phyloP scores from a whole-genome alignment of 2,113 vertebrate species.

The Narcine bancroftii region DNA sequence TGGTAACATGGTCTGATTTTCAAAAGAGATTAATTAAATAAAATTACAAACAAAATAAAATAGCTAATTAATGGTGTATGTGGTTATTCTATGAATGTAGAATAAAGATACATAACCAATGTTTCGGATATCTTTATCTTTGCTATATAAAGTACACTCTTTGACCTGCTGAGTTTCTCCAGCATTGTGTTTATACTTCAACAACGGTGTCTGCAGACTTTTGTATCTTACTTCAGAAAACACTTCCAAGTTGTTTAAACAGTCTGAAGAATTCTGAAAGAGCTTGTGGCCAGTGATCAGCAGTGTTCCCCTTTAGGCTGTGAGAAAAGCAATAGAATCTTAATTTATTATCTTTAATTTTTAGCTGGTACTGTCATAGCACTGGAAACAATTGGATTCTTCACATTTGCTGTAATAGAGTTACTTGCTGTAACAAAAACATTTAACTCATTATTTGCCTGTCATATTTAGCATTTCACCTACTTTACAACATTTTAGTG shows the following conservation, averaged over 20 bases:
- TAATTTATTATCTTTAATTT: constrained; percentile 6
- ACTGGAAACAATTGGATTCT: not conserved
- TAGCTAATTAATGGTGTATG: not conserved
- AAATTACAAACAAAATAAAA: not conserved
- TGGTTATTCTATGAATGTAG: not conserved
- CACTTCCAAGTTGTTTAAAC: too few relatives aligned
- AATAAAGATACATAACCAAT: too few relatives aligned
- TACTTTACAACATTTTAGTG: not conserved
- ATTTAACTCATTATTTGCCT: not conserved
- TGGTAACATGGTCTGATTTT: not conserved
- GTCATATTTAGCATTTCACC: not conserved
- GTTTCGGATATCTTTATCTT: too few relatives aligned
- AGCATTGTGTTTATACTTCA: too few relatives aligned
- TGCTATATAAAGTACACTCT: too few relatives aligned
- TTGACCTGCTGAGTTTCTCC: too few relatives aligned
- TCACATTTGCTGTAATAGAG: not conserved
- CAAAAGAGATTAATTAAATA: constrained; percentile 6
- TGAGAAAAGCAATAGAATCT: not conserved
- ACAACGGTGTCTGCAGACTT: too few relatives aligned
- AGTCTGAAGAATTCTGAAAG: too few relatives aligned
- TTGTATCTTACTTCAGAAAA: too few relatives aligned
- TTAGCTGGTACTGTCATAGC: not conserved
- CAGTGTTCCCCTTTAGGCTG: too few relatives aligned
- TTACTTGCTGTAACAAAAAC: not conserved
- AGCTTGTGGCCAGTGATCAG: too few relatives aligned